Conservation (phyloP, 2,888 invertebrate species). For the Drosophila merina region DNA sequence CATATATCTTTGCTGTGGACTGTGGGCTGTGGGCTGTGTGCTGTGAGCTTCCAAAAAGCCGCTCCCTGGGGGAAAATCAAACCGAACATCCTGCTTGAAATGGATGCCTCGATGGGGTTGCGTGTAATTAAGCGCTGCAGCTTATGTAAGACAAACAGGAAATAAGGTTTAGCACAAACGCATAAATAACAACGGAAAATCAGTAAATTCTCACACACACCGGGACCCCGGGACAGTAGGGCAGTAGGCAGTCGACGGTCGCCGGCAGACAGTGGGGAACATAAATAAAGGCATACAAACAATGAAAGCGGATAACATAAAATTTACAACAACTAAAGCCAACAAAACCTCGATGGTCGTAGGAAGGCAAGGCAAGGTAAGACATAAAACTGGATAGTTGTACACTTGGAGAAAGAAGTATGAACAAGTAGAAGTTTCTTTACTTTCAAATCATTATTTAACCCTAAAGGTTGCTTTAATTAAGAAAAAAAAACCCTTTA, state of each 20-base stretch:
- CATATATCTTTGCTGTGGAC: conserved; percentile 11
- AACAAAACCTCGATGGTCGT: conserved; percentile 42
- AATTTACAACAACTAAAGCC: conserved; percentile 75
- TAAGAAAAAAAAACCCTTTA: background rate
- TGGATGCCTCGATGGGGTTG: conserved; percentile 42
- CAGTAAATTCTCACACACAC: conserved; percentile 40
- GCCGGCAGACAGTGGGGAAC: conserved; percentile 44
- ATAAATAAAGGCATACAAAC: conserved; percentile 73
- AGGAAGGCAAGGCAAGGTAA: conserved; percentile 18
- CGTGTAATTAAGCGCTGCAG: conserved; percentile 76
- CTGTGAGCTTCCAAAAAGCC: background rate
- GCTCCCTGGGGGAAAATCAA: conserved; percentile 32
- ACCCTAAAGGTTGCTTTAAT: background rate
- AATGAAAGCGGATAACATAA: conserved; percentile 78
- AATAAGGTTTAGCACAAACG: conserved; percentile 75
- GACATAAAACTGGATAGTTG: conserved; percentile 35
- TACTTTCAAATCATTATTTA: background rate
- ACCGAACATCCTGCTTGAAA: conserved; percentile 29
- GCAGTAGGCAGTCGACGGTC: conserved; percentile 1
- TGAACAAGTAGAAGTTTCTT: background rate
- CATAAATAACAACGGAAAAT: conserved; percentile 71
- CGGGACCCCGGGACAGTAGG: conserved; percentile 7
- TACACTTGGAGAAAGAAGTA: conserved; percentile 9
- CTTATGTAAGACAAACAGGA: conserved; percentile 77
- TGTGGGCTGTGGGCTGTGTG: conserved; percentile 1